Percentiles rank a stretch among this genome's conserved stretches.
Evolutionary conservation across 2,888 invertebrate genomes (phyloP).

Genomic region (Drosophila meridiana): DNA sequence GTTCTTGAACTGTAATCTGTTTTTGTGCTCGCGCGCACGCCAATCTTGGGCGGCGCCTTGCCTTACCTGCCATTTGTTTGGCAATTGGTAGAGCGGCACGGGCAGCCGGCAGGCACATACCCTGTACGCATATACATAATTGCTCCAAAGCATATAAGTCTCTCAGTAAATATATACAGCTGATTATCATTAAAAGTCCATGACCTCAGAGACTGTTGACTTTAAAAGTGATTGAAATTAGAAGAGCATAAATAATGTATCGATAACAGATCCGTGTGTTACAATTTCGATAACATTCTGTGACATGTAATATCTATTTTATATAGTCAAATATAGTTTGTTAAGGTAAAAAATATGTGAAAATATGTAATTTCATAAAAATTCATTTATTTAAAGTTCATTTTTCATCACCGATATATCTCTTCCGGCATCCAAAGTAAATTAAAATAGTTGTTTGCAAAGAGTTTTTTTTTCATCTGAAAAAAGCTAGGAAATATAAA

Average conservation of each 20-base stretch:
- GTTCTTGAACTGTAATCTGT: constrained; percentile 79
- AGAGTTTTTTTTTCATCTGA: too few relatives aligned
- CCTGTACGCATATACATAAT: neutral
- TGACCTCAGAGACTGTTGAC: neutral
- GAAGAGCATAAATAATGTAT: neutral
- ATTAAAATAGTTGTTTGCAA: too few relatives aligned
- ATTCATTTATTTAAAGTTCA: too few relatives aligned
- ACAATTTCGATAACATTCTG: neutral
- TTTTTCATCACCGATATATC: neutral
- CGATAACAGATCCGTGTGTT: neutral
- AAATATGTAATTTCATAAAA: neutral
- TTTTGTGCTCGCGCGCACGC: constrained; percentile 71
- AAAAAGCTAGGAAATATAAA: too few relatives aligned
- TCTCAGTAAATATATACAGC: neutral
- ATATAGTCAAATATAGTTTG: too few relatives aligned
- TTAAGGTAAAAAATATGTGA: neutral
- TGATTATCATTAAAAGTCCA: neutral
- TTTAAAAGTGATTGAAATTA: neutral
- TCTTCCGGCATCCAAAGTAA: neutral
- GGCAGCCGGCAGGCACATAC: constrained; percentile 1
- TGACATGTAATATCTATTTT: neutral
- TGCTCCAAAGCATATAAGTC: too few relatives aligned
- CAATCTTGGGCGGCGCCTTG: constrained; percentile 38
- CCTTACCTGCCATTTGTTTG: constrained; percentile 35
- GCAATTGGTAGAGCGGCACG: neutral